These are phyloP conservation scores for Sycophila sp. DNA, from an alignment of 1,140 invertebrate species.

Conservation along the genomic window DNA sequence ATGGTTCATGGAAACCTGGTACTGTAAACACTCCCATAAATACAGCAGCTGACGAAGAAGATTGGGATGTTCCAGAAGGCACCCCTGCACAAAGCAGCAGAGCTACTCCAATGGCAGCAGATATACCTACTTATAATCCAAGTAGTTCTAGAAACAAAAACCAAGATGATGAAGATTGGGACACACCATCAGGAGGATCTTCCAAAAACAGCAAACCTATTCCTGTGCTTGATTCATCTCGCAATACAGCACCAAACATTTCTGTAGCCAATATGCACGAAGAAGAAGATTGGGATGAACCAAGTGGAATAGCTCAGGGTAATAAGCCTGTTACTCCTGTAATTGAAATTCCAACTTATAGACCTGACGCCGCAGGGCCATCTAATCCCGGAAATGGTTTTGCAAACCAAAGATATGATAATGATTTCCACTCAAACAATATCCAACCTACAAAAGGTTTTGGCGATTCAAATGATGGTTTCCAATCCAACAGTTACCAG, in stretches of 20 bases:
- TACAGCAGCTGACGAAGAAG: neutral
- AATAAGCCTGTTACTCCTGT: neutral
- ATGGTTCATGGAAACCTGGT: constrained; percentile 26
- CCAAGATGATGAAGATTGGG: constrained; percentile 7
- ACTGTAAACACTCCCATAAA: neutral
- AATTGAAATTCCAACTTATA: neutral
- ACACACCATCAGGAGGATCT: neutral
- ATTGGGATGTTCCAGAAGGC: neutral
- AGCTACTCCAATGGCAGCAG: neutral
- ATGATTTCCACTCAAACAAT: constrained; percentile 29
- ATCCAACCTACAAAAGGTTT: constrained; percentile 12
- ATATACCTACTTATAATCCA: neutral
- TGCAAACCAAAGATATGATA: constrained; percentile 30
- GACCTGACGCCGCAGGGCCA: neutral
- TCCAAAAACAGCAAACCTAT: constrained; percentile 1
- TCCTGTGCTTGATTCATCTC: neutral
- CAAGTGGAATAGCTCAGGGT: neutral
- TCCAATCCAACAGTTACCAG: too few species aligned
- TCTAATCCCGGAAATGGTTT: constrained; percentile 13
- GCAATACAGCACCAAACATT: neutral
- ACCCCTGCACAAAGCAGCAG: neutral
- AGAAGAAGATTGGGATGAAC: constrained; percentile 20
- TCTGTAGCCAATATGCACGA: neutral
- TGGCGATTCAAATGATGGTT: constrained; percentile 17
- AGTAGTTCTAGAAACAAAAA: neutral